Evolutionary conservation across 2,113 vertebrate genomes (phyloP), one percentile per base, ranked within the genome.

Genomic region (Chamaetylas fuelleborni): DNA sequence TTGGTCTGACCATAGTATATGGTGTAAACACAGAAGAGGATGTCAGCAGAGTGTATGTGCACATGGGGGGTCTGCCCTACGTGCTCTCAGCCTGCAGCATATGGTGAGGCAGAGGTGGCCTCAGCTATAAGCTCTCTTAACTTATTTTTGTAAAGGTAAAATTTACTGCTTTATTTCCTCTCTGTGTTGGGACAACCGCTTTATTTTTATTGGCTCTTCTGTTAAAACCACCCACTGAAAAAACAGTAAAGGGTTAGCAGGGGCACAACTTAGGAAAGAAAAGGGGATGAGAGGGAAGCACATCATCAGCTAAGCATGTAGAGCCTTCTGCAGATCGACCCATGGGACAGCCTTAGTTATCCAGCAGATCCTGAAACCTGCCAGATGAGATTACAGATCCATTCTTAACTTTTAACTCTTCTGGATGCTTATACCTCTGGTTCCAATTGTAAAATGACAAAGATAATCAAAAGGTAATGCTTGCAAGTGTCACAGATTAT

Each of bases 21-120:
- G 8, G 5, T 25, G 12, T 20, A 53, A 60, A 24, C 8, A 14
- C 3, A 45, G 24, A 79, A 66, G 22, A 71, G 8, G 25, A 47
- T 33, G 12, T 50, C 28, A 54, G 11, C 38, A 31, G 56, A 61
- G 12, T 9, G 1, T 6, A 12, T 28, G 45, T 8, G 28, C 42
- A 38, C 8, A 4, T 16, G 15, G 2, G 0, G 65, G 6, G 4
- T 73, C 61, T 88, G 42, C 51, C 8, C 1, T 48, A 11, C 0
- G 0, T 43, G 51, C 26, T 81, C 40, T 65, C 26, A 66, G 29
- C 23, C 56, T 15, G 33, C 57, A 62, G 38, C 34, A 22, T 7
- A 19, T 6, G 28, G 40, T 5, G 2, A 78, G n/a, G 24, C 51
- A 83, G 48, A 29, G 13, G 5, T 58, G 33, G 18, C 17, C 57